A percentile compares a stretch with the other conserved stretches of the same genome.
phyloP scores from a whole-genome alignment of 2,113 vertebrate species.

The Marmota flaviventris region DNA sequence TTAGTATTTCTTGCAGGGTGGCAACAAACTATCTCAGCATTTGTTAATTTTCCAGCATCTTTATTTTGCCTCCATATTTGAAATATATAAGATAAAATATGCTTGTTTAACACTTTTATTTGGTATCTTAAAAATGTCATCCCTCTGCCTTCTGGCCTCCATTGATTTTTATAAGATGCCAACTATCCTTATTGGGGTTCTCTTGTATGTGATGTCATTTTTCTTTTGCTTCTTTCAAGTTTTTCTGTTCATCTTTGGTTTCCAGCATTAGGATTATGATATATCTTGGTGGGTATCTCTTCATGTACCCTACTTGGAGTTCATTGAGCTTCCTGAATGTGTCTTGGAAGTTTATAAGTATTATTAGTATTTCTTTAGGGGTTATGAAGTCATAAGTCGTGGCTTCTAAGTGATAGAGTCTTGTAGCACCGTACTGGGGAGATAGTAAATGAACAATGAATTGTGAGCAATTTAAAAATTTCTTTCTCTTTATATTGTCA shows the following conservation, averaged over 20 bases:
- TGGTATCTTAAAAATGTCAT: not conserved
- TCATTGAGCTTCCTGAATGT: not conserved
- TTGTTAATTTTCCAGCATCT: not conserved
- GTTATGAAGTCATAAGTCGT: not conserved
- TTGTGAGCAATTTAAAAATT: not conserved
- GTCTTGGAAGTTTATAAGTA: not conserved
- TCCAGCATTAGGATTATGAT: not conserved
- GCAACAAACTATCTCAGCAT: not conserved
- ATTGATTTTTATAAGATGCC: not conserved
- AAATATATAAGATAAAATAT: not conserved
- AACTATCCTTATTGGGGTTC: not conserved
- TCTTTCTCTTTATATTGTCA: not conserved
- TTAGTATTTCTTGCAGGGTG: not conserved
- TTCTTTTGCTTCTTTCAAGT: not conserved
- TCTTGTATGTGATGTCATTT: not conserved
- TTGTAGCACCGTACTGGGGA: not conserved
- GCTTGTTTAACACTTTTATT: not conserved
- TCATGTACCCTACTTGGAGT: not conserved
- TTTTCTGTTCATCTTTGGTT: not conserved
- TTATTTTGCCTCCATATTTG: not conserved
- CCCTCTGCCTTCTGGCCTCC: not conserved
- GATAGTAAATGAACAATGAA: not conserved
- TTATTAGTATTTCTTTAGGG: not conserved
- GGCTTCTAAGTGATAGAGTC: not conserved
- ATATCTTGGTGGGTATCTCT: not conserved